A percentile compares a stretch with the other conserved stretches of the same genome.
Evolutionary conservation across 2,113 vertebrate species (phyloP).

Genomic region (Melanotaenia duboulayi): DNA sequence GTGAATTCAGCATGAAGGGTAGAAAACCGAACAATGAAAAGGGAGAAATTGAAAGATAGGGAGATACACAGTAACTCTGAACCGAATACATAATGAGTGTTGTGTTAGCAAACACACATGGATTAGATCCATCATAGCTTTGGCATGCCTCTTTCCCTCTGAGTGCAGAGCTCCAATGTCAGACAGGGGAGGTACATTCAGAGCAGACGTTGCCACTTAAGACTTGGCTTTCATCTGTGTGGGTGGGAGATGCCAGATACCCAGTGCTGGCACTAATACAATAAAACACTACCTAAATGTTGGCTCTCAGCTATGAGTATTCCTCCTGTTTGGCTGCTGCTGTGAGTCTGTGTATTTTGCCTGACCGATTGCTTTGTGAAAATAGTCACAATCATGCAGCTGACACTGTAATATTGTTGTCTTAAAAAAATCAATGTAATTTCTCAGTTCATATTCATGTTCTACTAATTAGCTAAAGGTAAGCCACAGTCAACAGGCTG

Average conservation of each 20-base stretch:
- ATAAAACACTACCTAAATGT: constrained; percentile 46
- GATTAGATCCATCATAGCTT: constrained; percentile 33
- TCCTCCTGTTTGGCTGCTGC: constrained; percentile 46
- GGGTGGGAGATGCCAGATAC: constrained; percentile 73
- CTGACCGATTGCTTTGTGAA: constrained; percentile 41
- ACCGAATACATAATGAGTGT: constrained; percentile 53
- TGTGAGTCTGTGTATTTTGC: constrained; percentile 46
- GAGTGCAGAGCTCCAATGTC: constrained; percentile 45
- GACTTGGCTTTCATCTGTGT: constrained; percentile 77
- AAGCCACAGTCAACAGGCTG: background rate
- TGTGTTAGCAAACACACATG: constrained; percentile 58
- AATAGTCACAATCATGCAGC: constrained; percentile 44
- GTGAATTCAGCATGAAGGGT: constrained; percentile 58
- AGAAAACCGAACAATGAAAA: constrained; percentile 60
- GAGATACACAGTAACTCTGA: constrained; percentile 54
- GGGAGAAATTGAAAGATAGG: constrained; percentile 72
- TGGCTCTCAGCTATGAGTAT: constrained; percentile 36
- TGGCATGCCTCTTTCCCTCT: constrained; percentile 27
- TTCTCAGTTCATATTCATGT: constrained; percentile 41
- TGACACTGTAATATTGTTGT: constrained; percentile 43
- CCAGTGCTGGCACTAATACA: constrained; percentile 41
- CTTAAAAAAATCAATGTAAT: constrained; percentile 20
- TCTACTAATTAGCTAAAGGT: constrained; percentile 15
- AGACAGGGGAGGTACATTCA: constrained; percentile 67
- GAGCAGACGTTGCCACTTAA: constrained; percentile 72